Evolutionary conservation across 2,797 vertebrate species (phyloP).

Genomic region (Buphagus erythrorhynchus): DNA sequence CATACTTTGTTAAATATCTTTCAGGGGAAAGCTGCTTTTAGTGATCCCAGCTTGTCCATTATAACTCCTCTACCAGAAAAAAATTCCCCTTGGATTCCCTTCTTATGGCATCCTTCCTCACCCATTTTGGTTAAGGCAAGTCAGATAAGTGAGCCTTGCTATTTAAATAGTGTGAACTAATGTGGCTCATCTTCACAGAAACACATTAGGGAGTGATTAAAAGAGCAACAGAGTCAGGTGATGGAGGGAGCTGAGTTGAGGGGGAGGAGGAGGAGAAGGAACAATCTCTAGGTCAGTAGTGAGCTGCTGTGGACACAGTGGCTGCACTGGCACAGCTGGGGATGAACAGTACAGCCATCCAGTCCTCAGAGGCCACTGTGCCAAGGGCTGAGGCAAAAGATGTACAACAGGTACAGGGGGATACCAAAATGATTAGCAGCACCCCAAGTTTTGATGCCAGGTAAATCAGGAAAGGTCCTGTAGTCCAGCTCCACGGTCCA

Average conservation of each 20-base stretch:
- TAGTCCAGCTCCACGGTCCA: no score
- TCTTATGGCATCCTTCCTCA: not conserved
- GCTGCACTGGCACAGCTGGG: not conserved
- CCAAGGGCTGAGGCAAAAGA: not conserved
- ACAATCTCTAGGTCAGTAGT: not conserved
- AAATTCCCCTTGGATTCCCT: not conserved
- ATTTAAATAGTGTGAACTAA: not conserved
- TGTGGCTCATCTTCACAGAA: not conserved
- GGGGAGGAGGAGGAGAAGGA: not conserved
- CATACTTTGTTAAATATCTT: not conserved
- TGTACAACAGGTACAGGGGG: not conserved
- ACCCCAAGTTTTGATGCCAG: not conserved
- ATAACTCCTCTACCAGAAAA: not conserved
- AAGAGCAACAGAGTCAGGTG: not conserved
- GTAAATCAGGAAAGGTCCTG: not conserved
- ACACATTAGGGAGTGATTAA: not conserved
- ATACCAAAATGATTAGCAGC: rapidly evolving
- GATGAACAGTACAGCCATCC: not conserved
- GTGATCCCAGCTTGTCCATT: not conserved
- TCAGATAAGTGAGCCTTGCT: not conserved
- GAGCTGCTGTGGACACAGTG: not conserved
- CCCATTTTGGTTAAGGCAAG: not conserved
- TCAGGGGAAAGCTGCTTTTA: not conserved
- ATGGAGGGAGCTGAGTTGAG: not conserved
- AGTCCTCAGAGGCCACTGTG: not conserved